Conservation (phyloP, 1,140 invertebrate genomes). For the Nylanderia fulva region DNA sequence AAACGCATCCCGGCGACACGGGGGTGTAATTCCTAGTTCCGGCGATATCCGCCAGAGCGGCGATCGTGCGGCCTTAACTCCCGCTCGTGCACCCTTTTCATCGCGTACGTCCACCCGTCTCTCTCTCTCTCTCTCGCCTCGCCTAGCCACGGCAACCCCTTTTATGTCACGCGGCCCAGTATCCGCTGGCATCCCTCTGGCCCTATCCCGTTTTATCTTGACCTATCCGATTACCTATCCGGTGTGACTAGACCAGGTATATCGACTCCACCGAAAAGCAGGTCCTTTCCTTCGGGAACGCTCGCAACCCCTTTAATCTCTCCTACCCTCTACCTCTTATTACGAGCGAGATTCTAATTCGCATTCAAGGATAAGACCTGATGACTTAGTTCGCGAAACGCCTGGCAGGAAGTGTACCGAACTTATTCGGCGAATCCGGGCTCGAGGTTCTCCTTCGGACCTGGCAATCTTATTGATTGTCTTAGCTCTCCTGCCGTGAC, state of each 20-base stretch:
- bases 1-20: constrained; percentile 69
- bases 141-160: constrained; percentile 6
- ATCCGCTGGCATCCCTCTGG: constrained; percentile 35
- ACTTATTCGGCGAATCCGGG: constrained; percentile 69
- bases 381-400: constrained; percentile 59
- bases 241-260: constrained; percentile 77
- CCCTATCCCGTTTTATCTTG: constrained; percentile 68
- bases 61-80: constrained; percentile 69
- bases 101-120: too few species aligned
- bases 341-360: constrained; percentile 48
- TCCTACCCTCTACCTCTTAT: not conserved
- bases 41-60: constrained; percentile 80
- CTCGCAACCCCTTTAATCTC: not conserved
- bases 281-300: not conserved
- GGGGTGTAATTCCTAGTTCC: constrained; percentile 78
- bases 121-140: too few species aligned
- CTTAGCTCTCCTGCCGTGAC: constrained; percentile 72
- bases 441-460: constrained; percentile 72
- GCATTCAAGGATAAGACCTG: constrained; percentile 49
- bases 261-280: constrained; percentile 75
- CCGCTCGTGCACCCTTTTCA: not conserved
- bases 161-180: not conserved
- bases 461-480: constrained; percentile 82
- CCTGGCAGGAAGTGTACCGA: constrained; percentile 62
- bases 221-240: constrained; percentile 74